Evolutionary conservation across 2,888 invertebrate species (phyloP), one percentile per base, ranked within the genome.

Genomic region (Lomographa bimaculata): DNA sequence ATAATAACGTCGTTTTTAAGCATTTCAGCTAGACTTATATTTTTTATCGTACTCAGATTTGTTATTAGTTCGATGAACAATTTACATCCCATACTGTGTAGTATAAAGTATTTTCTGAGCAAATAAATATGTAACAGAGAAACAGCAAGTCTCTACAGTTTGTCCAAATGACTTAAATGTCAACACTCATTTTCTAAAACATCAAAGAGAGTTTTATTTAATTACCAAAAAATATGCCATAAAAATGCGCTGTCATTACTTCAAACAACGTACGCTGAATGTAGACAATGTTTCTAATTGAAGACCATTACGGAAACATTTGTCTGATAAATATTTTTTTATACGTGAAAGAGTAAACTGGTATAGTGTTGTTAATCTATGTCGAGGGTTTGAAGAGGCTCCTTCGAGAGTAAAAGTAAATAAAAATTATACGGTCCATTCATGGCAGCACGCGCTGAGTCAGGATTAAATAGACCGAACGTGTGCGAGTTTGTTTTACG

Each of bases 391-490:
- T 34, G 29, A 74, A 58, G 65, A 77, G 54, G 45, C 61, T 81
- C 84, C 83, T 85, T 78, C 51, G 61, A 76, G 73, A 74, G 75
- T 68, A 70, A 79, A 78, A 73, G 78, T 85, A 82, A 87, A 87
- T 72, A 87, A 57, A 77, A 85, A 86, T 86, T 79, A 85, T 72
- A 71, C 68, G 76, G 64, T 48, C 79, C 77, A 86, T 87, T 87
- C 80, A 85, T 39, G 48, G 20, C 11, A 21, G 73, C 79, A 77
- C 81, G 78, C 67, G 79, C 77, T 71, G 67, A 60, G 53, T 53
- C 62, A 47, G 45, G 42, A 37, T 43, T 43, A 28, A 28, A 38
- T 29, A 27, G 18, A 6, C 5, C 6, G 17, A 6, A n/a, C n/a
- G n/a, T n/a, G n/a, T n/a, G n/a, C n/a, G n/a, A n/a, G n/a, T n/a